Evolutionary conservation across 2,113 vertebrate species (phyloP).

Genomic region (Gobio gobio): DNA sequence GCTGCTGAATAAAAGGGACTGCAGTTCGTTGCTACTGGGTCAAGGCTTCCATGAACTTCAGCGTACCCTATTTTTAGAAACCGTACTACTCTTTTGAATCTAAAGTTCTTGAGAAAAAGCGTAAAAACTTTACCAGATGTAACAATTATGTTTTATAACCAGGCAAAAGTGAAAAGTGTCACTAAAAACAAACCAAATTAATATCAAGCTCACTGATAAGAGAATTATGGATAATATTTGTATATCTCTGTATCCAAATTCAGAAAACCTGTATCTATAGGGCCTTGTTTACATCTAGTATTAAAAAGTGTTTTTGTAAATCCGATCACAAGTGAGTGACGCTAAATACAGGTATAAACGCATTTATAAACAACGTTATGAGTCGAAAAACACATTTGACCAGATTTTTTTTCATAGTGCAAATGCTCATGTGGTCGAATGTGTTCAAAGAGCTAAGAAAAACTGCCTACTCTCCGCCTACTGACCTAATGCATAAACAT

Average conservation of each 20-base stretch:
- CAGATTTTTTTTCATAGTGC: too few relatives aligned
- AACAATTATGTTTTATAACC: not conserved
- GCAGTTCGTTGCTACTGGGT: not conserved
- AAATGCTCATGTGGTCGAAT: too few relatives aligned
- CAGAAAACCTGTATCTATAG: not conserved
- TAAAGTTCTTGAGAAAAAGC: not conserved
- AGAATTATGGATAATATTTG: not conserved
- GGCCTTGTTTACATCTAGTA: too few relatives aligned
- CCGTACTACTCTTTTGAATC: not conserved
- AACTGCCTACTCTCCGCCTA: too few relatives aligned
- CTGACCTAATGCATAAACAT: too few relatives aligned
- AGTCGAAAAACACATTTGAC: too few relatives aligned
- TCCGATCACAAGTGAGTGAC: too few relatives aligned
- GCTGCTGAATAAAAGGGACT: not conserved
- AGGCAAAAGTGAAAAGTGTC: not conserved
- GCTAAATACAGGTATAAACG: too few relatives aligned
- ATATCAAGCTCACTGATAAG: not conserved
- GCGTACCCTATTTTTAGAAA: not conserved
- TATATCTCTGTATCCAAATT: not conserved
- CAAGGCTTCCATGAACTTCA: not conserved
- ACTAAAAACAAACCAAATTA: not conserved
- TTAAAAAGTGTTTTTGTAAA: too few relatives aligned
- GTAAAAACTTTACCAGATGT: not conserved
- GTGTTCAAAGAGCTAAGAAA: too few relatives aligned
- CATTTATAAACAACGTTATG: too few relatives aligned